Percentiles rank a stretch among this genome's conserved stretches.
phyloP scores from a whole-genome alignment of 2,797 vertebrate species.

The Mormyrus proboscirostris region DNA sequence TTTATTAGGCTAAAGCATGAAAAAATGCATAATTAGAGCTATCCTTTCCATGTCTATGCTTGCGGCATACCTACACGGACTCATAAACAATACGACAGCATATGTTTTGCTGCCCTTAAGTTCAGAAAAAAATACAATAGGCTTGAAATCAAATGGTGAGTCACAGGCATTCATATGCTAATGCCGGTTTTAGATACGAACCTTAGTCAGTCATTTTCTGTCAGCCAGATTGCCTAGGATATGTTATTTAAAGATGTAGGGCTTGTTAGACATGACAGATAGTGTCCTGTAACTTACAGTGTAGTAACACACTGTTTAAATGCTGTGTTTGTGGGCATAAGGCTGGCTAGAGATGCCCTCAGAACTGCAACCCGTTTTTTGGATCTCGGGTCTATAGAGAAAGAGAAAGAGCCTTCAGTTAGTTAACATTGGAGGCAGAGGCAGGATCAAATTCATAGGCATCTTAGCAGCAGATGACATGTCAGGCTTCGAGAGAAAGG shows the following conservation, averaged over 20 bases:
- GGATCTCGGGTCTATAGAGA: background rate
- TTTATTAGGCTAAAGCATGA: conserved; percentile 1
- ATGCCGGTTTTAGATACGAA: background rate
- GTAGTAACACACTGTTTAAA: background rate
- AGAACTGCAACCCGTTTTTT: background rate
- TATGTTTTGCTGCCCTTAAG: background rate
- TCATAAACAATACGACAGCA: background rate
- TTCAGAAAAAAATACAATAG: background rate
- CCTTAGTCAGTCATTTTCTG: background rate
- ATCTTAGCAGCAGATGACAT: background rate
- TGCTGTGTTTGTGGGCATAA: background rate
- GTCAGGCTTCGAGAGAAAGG: background rate
- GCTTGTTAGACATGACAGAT: background rate
- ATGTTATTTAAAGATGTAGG: background rate
- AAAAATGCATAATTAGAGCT: conserved; percentile 14
- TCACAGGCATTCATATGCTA: background rate
- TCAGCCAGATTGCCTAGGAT: background rate
- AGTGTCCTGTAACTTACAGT: background rate
- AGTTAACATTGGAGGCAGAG: background rate
- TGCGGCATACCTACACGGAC: background rate
- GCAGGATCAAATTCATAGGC: background rate
- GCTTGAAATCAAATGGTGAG: background rate
- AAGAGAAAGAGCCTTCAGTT: background rate
- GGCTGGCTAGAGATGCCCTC: background rate
- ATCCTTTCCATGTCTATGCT: background rate